Percentiles rank a stretch among this genome's conserved stretches.
phyloP scores from a whole-genome alignment of 2,888 invertebrate species.

The Papilio protenor region DNA sequence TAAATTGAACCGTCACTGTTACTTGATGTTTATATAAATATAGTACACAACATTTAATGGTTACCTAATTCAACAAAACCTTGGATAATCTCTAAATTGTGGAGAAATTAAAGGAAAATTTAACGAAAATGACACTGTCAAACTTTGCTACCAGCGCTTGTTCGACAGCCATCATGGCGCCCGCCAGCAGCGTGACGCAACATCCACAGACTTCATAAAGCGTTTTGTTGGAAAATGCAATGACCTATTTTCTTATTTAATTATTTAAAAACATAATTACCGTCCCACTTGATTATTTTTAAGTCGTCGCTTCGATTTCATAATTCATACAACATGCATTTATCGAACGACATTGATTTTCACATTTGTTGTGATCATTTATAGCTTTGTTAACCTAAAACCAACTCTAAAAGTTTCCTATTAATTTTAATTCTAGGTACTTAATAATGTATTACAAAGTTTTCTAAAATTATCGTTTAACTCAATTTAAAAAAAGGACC shows the following conservation, averaged over 20 bases:
- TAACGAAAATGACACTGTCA: slow-evolving; percentile 38
- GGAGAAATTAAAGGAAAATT: slow-evolving; percentile 24
- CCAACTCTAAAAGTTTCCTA: no score
- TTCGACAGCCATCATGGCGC: slow-evolving; percentile 34
- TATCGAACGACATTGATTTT: neutral
- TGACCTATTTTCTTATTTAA: neutral
- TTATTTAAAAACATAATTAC: neutral
- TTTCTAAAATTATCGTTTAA: neutral
- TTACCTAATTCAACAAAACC: neutral
- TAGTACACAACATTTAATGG: neutral
- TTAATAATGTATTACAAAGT: neutral
- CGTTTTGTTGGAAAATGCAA: neutral
- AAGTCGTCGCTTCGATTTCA: neutral
- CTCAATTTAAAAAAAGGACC: neutral
- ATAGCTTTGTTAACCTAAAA: neutral
- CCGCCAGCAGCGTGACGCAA: slow-evolving; percentile 25
- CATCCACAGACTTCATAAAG: slow-evolving; percentile 26
- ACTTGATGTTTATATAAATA: slow-evolving; percentile 3
- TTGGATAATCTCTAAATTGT: slow-evolving; percentile 2
- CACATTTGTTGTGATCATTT: neutral
- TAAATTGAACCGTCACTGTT: neutral
- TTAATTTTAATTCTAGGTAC: neutral
- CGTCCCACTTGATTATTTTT: neutral
- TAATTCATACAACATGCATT: neutral
- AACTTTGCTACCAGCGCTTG: slow-evolving; percentile 15